Evolutionary conservation across 2,888 invertebrate genomes (phyloP).

Genomic region (Lasioglossum malachurum): DNA sequence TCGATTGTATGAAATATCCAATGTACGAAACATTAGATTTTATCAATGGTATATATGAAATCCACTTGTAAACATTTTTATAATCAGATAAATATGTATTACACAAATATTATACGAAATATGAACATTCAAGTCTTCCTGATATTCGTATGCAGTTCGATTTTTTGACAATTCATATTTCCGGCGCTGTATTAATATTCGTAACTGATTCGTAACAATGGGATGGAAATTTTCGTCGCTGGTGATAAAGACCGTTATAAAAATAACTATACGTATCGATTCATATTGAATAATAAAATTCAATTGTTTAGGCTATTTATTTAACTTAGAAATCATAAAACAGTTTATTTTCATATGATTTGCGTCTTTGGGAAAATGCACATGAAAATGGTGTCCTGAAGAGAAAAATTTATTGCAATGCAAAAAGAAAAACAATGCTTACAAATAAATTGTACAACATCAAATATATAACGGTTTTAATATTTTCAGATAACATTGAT

Average conservation of each 20-base stretch:
- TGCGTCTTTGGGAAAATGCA: not conserved
- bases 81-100: not conserved
- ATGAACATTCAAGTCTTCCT: not conserved
- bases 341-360: not conserved
- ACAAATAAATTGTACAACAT: not conserved
- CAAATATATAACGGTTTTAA: not conserved
- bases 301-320: not conserved
- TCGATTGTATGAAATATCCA: not conserved
- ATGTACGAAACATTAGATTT: not conserved
- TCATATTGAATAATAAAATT: not conserved
- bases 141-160: slow-evolving; percentile 34
- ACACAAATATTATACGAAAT: not conserved
- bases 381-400: not conserved
- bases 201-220: slow-evolving; percentile 16
- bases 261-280: slow-evolving; percentile 7
- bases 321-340: not conserved
- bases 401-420: not conserved
- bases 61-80: not conserved
- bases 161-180: slow-evolving; percentile 35
- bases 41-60: no score
- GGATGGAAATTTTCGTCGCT: not conserved
- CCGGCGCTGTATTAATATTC: slow-evolving; percentile 47
- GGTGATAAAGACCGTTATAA: not conserved
- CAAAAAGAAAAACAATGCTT: not conserved
- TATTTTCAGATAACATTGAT: slow-evolving; percentile 18